Conservation (phyloP, 2,888 invertebrate species). For the Nephrocerus scutellatus region DNA sequence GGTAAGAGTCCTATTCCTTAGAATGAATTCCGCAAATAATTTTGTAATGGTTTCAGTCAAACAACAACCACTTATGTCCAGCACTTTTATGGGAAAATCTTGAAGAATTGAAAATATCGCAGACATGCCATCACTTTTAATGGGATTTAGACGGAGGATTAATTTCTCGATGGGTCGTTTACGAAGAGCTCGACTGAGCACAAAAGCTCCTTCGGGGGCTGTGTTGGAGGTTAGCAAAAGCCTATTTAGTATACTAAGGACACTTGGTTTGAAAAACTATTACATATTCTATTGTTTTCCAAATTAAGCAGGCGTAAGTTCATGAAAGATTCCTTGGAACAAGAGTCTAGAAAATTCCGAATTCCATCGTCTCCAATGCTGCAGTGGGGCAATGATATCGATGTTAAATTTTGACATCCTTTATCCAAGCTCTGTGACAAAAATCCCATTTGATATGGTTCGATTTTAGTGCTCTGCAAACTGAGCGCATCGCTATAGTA, state of each 20-base stretch:
- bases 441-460: slow-evolving; percentile 37
- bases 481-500: no score
- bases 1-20: slow-evolving; percentile 34
- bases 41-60: slow-evolving; percentile 36
- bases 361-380: slow-evolving; percentile 42
- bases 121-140: slow-evolving; percentile 43
- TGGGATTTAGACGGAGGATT: slow-evolving; percentile 43
- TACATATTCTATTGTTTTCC: slow-evolving; percentile 44
- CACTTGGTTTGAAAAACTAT: no score
- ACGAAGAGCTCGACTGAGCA: slow-evolving; percentile 35
- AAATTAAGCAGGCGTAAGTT: slow-evolving; percentile 36
- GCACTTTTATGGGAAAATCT: slow-evolving; percentile 30
- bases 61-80: slow-evolving; percentile 40
- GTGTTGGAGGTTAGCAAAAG: no score
- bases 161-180: slow-evolving; percentile 33
- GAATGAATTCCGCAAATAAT: slow-evolving; percentile 38
- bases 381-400: slow-evolving; percentile 38
- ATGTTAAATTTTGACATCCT: slow-evolving; percentile 39
- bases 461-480: slow-evolving; percentile 42
- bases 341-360: slow-evolving; percentile 35
- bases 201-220: slow-evolving; percentile 42
- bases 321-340: slow-evolving; percentile 39
- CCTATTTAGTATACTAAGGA: no score
- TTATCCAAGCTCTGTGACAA: slow-evolving; percentile 42
- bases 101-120: slow-evolving; percentile 37